phyloP scores from a whole-genome alignment of 2,888 invertebrate genomes.

The Amaurobius ferox region DNA sequence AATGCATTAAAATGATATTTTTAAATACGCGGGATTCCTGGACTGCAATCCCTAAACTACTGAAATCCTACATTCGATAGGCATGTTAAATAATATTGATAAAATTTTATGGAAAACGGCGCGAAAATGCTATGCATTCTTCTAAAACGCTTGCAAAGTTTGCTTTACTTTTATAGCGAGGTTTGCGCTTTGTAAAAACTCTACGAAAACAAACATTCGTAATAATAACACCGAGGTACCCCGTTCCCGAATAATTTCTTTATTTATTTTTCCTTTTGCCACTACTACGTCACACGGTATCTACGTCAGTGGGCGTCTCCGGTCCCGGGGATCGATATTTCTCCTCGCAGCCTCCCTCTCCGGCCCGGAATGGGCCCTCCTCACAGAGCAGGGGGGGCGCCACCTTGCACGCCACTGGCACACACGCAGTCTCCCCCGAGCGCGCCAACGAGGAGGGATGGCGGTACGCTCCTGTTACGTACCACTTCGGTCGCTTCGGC shows the following conservation, averaged over 20 bases:
- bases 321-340: constrained; percentile 37
- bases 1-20: no score
- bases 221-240: not conserved
- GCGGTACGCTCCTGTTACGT: not conserved
- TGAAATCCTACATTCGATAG: no score
- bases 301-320: constrained; percentile 56
- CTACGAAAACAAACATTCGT: not conserved
- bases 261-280: not conserved
- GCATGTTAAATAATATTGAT: no score
- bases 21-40: no score
- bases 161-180: no score
- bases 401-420: constrained; percentile 30
- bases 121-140: no score
- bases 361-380: constrained; percentile 48
- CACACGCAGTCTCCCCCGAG: constrained; percentile 10
- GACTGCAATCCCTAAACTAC: no score
- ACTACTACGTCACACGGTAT: constrained; percentile 21
- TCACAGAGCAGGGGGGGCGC: constrained; percentile 52
- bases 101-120: no score
- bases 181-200: no score
- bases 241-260: not conserved
- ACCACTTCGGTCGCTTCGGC: constrained; percentile 3
- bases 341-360: constrained; percentile 27
- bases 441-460: constrained; percentile 6
- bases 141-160: no score